These are phyloP conservation scores for Chrysochloris asiatica DNA, from an alignment of 2,113 vertebrate genomes.

Conservation along the genomic window DNA sequence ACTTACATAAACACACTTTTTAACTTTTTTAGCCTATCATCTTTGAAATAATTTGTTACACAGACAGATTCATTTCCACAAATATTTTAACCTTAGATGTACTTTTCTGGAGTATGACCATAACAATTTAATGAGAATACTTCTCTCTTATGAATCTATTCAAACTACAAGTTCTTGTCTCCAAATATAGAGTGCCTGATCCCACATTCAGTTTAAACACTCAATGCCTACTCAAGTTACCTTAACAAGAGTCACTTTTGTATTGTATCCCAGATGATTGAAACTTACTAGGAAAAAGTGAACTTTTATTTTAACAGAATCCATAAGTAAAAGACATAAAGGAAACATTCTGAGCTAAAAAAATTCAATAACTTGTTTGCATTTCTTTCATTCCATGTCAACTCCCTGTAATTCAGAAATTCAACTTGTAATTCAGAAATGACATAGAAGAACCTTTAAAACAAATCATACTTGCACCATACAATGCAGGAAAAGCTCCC, in stretches of 20 bases:
- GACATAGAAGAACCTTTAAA: not conserved
- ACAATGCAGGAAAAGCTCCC: not conserved
- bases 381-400: not conserved
- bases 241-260: not conserved
- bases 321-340: not conserved
- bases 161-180: not conserved
- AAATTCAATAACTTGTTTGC: not conserved
- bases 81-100: not conserved
- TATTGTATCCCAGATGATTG: not conserved
- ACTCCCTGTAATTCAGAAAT: too few relatives aligned
- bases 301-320: not conserved
- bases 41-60: not conserved
- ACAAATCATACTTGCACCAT: not conserved
- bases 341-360: not conserved
- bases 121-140: not conserved
- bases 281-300: not conserved
- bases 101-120: not conserved
- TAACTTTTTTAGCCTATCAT: not conserved
- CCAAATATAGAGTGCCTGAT: not conserved
- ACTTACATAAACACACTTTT: not conserved
- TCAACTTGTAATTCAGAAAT: conserved; percentile 12
- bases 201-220: not conserved
- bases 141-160: not conserved
- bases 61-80: not conserved
- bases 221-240: not conserved